Evolutionary conservation across 2,888 invertebrate species (phyloP), one percentile per base, ranked within the genome.

Genomic region (Ormyrus labotus): DNA sequence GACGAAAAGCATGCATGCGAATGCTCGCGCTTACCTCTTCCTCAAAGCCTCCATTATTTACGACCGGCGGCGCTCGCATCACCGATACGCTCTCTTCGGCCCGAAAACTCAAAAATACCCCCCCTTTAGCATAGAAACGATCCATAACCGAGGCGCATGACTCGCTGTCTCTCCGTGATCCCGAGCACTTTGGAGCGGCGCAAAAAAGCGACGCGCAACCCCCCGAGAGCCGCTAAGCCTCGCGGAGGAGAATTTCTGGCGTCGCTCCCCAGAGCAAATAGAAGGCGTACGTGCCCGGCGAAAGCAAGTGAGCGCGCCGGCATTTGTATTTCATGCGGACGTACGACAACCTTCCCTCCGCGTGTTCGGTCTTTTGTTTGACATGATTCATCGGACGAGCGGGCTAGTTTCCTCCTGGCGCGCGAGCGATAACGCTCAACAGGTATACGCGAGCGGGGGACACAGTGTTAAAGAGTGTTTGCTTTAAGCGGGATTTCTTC

Each of bases 321-420:
- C 11, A 64, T 47, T 34, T 48, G 50, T 63, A 61, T 63, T 77
- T 55, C 51, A 45, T 51, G 9, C 51, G 50, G 9, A 2, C 34
- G 9, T n/a, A n/a, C n/a, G 47, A 13, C 47, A 13, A 13, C 2
- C 6, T 9, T 6, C 4, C 53, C 13, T 13, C n/a, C 53, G 10
- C 7, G 84, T 85, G 84, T 86, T 86, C 84, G 85, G 86, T 87
- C 89, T 89, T 89, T 89, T 89, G 89, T 89, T 89, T 87, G 86
- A 87, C 85, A 85, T 89, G 89, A 89, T 88, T 89, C 89, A 89
- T 86, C 88, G 85, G 13, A 83, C 83, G 6, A n/a, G 13, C 79
- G 84, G 82, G 82, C 81, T 83, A 83, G 83, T 81, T 79, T 74
- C 68, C 79, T 65, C 45, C 19, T 34, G 48, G 53, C 19, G 6